Evolutionary conservation across 2,888 invertebrate genomes (phyloP), one percentile per base, ranked within the genome.

Genomic region (Agrotis clavis): DNA sequence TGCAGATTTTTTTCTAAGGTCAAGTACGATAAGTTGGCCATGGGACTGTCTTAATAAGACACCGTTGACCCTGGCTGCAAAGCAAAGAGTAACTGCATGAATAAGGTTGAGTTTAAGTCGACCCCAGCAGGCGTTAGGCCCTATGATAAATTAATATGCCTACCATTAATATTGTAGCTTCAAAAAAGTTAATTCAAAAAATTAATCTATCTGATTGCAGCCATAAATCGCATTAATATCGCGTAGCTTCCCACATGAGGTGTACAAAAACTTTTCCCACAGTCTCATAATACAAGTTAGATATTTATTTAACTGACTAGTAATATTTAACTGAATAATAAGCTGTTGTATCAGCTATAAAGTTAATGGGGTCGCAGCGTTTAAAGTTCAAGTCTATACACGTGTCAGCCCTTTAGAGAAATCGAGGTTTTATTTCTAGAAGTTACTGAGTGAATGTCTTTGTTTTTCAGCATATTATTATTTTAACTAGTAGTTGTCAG

Each of bases 341-440:
- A 74, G 68, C 62, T 35, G 60, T 60, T 68, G 53, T 59, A 21
- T n/a, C 41, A 66, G 59, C 30, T 53, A 57, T 78, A 78, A 84
- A 80, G 30, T 21, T 66, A 66, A 66, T 53, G 84, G 87, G 90
- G 90, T 90, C 90, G 81, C 57, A 21, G 35, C 56, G 57, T 60
- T 61, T 69, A 67, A 67, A 71, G 90, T 86, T 90, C 89, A 91
- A 91, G 89, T 90, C 89, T 87, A 86, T 83, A 79, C 79, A 74
- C 75, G 71, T 70, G 75, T 57, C 51, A 35, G 73, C 79, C 68
- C 60, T 87, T 90, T 90, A 87, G 82, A 86, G 85, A 86, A 89
- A 91, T 89, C 87, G 87, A 87, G 74, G 62, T 72, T 82, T 64
- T 72, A 68, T 74, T 80, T 60, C 19, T 47, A 57, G 14, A 67